phyloP scores from a whole-genome alignment of 1,140 invertebrate genomes.

The Trachelipus rathkii region DNA sequence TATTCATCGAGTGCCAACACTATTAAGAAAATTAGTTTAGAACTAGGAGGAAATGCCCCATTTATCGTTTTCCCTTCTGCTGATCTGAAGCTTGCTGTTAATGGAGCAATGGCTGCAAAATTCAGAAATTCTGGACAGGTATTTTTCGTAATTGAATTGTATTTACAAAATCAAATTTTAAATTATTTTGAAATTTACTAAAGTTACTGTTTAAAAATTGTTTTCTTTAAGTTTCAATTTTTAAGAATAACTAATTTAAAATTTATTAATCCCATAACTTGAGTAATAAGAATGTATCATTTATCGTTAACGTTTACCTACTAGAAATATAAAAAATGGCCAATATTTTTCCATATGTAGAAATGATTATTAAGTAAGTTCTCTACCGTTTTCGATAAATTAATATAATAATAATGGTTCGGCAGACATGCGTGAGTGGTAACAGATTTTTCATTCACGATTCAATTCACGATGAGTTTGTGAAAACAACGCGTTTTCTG shows the following conservation, averaged over 20 bases:
- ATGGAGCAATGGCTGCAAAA: constrained; percentile 84
- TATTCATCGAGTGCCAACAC: constrained; percentile 54
- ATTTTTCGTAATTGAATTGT: not conserved
- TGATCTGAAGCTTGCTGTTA: constrained; percentile 79
- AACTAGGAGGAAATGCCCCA: constrained; percentile 63
- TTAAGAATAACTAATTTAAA: no score
- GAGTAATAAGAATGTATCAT: no score
- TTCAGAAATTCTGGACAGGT: constrained; percentile 83
- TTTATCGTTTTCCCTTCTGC: constrained; percentile 67
- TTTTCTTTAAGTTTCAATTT: no score
- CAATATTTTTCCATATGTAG: no score
- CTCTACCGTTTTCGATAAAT: no score
- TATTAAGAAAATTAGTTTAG: constrained; percentile 59
- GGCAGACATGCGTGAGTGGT: constrained; percentile 87
- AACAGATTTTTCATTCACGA: constrained; percentile 91
- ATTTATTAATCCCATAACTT: no score
- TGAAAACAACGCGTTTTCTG: no score
- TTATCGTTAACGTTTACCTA: no score
- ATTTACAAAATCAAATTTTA: constrained; percentile 47
- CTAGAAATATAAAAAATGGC: no score
- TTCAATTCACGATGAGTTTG: constrained; percentile 70
- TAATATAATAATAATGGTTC: no score
- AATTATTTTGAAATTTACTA: not conserved
- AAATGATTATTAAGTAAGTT: no score
- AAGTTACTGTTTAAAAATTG: not conserved